phyloP scores from a whole-genome alignment of 2,113 vertebrate species.

The Carettochelys insculpta region DNA sequence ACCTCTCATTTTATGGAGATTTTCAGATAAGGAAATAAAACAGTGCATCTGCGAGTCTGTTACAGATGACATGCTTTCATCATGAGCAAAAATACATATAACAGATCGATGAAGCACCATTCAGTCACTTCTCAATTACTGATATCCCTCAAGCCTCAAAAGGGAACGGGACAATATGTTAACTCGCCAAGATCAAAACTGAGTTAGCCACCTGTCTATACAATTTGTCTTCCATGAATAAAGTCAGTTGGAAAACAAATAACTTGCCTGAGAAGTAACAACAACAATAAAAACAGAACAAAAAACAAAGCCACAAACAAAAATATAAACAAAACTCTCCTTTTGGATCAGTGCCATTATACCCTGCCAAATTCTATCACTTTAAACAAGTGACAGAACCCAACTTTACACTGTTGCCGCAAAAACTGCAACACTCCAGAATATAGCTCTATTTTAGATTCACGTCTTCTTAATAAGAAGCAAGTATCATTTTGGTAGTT shows the following conservation, averaged over 20 bases:
- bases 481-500: rapidly evolving
- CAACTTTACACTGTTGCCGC: background rate
- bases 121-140: background rate
- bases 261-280: background rate
- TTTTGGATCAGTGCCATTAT: background rate
- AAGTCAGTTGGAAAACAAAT: background rate
- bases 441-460: too few species aligned
- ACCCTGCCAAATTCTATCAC: background rate
- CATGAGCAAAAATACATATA: rapidly evolving
- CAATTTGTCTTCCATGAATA: background rate
- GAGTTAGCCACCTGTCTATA: background rate
- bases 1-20: background rate
- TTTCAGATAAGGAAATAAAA: background rate
- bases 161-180: background rate
- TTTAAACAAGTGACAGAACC: background rate
- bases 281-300: too few species aligned
- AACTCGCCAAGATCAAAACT: background rate
- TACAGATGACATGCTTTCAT: rapidly evolving
- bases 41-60: background rate
- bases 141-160: background rate
- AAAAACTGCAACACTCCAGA: background rate
- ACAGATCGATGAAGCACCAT: rapidly evolving
- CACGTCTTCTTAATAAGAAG: background rate
- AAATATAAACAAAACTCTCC: background rate
- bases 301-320: too few species aligned